phyloP scores from a whole-genome alignment of 2,113 vertebrate species.

The Zosterops japonicus region DNA sequence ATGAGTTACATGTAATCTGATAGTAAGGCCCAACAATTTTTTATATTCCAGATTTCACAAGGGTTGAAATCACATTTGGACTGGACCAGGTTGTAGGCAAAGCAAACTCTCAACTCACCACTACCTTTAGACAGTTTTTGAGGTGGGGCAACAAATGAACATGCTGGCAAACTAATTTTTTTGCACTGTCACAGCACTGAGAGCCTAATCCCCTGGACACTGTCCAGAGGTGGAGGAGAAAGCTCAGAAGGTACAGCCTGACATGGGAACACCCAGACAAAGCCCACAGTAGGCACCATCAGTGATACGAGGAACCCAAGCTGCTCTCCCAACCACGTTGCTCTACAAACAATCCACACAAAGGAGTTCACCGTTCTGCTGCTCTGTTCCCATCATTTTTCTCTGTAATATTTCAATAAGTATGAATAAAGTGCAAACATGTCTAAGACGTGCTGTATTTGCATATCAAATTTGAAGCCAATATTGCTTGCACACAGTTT shows the following conservation, averaged over 20 bases:
- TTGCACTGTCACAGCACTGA: neutral
- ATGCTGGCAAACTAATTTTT: neutral
- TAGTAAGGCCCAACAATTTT: neutral
- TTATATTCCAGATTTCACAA: neutral
- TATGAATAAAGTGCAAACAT: conserved; percentile 2
- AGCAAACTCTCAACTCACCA: neutral
- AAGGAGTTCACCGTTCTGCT: neutral
- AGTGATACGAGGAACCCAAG: fast-evolving
- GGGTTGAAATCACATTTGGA: neutral
- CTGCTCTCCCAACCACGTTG: neutral
- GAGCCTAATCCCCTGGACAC: neutral
- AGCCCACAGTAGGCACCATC: neutral
- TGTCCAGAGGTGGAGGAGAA: neutral
- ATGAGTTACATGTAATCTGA: neutral
- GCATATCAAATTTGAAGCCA: neutral
- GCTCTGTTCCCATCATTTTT: neutral
- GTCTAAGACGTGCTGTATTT: neutral
- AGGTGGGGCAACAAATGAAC: neutral
- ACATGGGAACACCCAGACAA: neutral
- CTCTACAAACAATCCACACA: neutral
- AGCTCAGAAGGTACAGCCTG: neutral
- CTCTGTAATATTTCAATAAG: neutral
- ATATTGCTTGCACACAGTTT: neutral
- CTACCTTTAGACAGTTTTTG: neutral
- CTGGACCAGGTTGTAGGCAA: neutral